Percentiles rank a stretch among this genome's conserved stretches.
These are phyloP conservation scores for Diabrotica undecimpunctata DNA, from an alignment of 1,140 invertebrate genomes.

Conservation along the genomic window DNA sequence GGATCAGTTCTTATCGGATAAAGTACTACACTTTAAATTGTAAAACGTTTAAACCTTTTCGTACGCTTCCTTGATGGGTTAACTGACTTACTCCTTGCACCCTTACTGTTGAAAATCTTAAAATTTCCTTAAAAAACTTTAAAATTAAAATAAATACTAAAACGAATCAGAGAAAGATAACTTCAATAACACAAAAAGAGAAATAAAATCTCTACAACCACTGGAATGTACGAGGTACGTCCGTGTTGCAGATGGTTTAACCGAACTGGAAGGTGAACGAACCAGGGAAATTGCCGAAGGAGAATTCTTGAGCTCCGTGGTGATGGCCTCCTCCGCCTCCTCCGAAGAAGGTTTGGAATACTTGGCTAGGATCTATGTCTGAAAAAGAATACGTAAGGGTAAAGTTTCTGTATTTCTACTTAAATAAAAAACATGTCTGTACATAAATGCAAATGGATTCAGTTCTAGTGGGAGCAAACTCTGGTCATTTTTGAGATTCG, in stretches of 20 bases:
- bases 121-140: too few relatives aligned
- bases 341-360: slow-evolving; percentile 78
- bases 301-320: slow-evolving; percentile 49
- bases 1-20: too few relatives aligned
- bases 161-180: too few relatives aligned
- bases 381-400: slow-evolving; percentile 45
- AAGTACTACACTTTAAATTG: too few relatives aligned
- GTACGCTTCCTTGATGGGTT: too few relatives aligned
- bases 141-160: too few relatives aligned
- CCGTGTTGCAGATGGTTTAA: slow-evolving; percentile 42
- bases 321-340: slow-evolving; percentile 40
- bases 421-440: background rate
- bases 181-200: background rate
- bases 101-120: too few relatives aligned
- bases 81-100: too few relatives aligned
- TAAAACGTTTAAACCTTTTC: too few relatives aligned
- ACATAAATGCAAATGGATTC: too few relatives aligned
- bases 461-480: background rate
- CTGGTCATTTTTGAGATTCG: background rate
- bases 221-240: slow-evolving; percentile 22
- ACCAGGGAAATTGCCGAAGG: slow-evolving; percentile 50
- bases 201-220: background rate
- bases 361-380: slow-evolving; percentile 73
- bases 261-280: slow-evolving; percentile 67
- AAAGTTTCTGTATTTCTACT: background rate